Percentiles rank a stretch among this genome's conserved stretches.
phyloP scores from a whole-genome alignment of 2,797 vertebrate species.

The Pithecia hirsuta region DNA sequence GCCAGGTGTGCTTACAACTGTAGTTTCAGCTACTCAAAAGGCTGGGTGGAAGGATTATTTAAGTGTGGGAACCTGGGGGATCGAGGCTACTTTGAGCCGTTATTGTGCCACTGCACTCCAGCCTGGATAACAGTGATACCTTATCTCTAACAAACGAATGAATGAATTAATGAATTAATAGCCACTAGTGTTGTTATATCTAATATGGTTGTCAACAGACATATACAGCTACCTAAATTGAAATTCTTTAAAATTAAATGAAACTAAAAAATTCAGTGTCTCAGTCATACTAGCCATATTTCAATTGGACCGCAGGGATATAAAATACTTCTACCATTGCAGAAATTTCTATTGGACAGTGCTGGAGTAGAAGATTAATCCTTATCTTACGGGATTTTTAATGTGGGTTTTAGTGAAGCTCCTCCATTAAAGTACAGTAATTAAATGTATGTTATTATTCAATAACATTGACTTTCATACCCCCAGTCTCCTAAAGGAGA shows the following conservation, averaged over 20 bases:
- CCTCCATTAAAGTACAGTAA: background rate
- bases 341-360: background rate
- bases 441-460: background rate
- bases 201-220: background rate
- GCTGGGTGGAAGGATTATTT: background rate
- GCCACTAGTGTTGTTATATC: rapidly evolving
- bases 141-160: background rate
- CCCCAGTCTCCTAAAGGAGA: background rate
- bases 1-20: background rate
- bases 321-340: too few species aligned
- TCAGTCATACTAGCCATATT: background rate
- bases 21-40: background rate
- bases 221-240: background rate
- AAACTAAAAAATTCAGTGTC: background rate
- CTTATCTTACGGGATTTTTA: rapidly evolving
- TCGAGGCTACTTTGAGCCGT: background rate
- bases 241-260: background rate
- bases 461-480: background rate
- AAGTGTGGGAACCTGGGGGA: too few species aligned
- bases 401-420: background rate
- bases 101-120: background rate
- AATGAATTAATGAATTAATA: background rate
- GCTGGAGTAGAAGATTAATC: background rate
- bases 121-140: background rate
- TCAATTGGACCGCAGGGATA: background rate